These are phyloP conservation scores for Triplophysa dalaica DNA, from an alignment of 2,113 vertebrate genomes.

Conservation along the genomic window DNA sequence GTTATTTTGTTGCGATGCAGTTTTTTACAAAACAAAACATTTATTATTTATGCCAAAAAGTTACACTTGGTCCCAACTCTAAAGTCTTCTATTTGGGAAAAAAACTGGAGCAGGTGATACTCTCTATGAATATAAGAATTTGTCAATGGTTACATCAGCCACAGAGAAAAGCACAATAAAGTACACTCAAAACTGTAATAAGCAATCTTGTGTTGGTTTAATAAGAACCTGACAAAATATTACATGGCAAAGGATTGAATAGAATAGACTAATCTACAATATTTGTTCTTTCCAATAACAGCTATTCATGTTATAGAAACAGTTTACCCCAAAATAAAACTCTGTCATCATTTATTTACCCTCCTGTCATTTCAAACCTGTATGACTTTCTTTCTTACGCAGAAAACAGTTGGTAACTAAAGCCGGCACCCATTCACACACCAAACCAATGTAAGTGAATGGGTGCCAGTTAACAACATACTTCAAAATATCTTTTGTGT, in stretches of 20 bases:
- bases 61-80: conserved; percentile 4
- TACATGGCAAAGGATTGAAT: not conserved
- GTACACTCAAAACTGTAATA: not conserved
- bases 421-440: too few relatives aligned
- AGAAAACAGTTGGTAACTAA: too few relatives aligned
- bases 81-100: not conserved
- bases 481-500: too few relatives aligned
- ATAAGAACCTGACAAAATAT: not conserved
- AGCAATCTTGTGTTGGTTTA: not conserved
- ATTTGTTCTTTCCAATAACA: not conserved
- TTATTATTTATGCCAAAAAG: conserved; percentile 4
- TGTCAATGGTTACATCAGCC: conserved; percentile 8
- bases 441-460: too few relatives aligned
- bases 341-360: too few relatives aligned
- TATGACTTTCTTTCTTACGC: too few relatives aligned
- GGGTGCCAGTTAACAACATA: too few relatives aligned
- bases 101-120: not conserved
- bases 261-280: not conserved
- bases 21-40: not conserved
- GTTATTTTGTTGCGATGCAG: conserved; percentile 15
- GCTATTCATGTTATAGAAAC: not conserved
- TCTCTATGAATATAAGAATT: not conserved
- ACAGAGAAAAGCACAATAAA: conserved; percentile 2
- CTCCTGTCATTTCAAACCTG: too few relatives aligned
- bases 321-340: too few relatives aligned